These are phyloP conservation scores for Malurus cyaneus DNA, from an alignment of 2,113 vertebrate genomes.

Conservation along the genomic window DNA sequence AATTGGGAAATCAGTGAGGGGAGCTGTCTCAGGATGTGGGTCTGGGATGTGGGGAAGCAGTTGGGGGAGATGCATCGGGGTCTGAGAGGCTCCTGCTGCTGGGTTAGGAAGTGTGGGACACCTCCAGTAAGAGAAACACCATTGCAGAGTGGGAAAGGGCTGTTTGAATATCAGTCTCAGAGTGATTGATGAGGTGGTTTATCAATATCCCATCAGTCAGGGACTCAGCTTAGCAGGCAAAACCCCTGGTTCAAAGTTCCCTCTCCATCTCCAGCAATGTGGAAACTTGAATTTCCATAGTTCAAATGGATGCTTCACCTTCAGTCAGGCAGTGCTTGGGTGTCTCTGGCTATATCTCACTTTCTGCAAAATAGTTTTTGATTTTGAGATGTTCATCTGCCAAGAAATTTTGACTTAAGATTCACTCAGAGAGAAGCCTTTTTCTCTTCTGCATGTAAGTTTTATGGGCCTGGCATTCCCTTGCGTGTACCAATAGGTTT, in stretches of 20 bases:
- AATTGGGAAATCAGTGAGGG: not conserved
- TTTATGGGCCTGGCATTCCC: not conserved
- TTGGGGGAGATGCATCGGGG: rapidly evolving
- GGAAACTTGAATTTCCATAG: not conserved
- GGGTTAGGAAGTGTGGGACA: not conserved
- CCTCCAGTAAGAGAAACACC: not conserved
- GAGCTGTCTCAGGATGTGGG: too few species aligned
- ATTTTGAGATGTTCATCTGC: not conserved
- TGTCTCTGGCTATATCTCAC: not conserved
- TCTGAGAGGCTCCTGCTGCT: not conserved
- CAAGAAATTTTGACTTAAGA: not conserved
- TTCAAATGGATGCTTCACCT: not conserved
- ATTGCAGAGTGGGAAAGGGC: not conserved
- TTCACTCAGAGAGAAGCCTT: not conserved
- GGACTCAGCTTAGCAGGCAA: not conserved
- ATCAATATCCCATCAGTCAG: too few species aligned
- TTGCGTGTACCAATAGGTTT: not conserved
- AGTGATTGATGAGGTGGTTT: not conserved
- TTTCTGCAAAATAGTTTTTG: not conserved
- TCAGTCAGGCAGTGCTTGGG: not conserved
- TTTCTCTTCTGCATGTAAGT: not conserved
- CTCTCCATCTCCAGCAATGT: not conserved
- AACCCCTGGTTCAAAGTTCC: not conserved
- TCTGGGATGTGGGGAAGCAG: not conserved
- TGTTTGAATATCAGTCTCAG: not conserved